Percentiles rank a stretch among this genome's conserved stretches.
These are phyloP conservation scores for Onychostoma macrolepis DNA, from an alignment of 2,113 vertebrate genomes.

Conservation along the genomic window DNA sequence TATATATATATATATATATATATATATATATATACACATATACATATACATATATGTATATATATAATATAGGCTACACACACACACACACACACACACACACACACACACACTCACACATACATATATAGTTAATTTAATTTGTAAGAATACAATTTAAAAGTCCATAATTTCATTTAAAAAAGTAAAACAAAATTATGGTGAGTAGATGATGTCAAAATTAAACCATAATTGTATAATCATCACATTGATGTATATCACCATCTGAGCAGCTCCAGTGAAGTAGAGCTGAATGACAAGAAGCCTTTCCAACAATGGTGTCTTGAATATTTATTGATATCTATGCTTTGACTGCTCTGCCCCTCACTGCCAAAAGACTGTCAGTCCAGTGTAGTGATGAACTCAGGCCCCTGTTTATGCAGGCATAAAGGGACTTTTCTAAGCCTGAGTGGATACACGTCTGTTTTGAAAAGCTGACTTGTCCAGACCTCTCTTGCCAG, in stretches of 20 bases:
- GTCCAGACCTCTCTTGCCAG: background rate
- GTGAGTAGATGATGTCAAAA: background rate
- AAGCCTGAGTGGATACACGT: background rate
- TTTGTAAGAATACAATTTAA: too few species aligned
- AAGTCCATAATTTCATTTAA: too few species aligned
- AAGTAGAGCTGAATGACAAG: constrained; percentile 5
- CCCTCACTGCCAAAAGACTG: constrained; percentile 25
- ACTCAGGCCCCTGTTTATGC: background rate
- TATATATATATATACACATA: too few species aligned
- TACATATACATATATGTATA: too few species aligned
- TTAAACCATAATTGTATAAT: background rate
- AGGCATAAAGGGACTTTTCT: constrained; percentile 24
- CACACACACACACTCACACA: too few species aligned
- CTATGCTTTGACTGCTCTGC: background rate
- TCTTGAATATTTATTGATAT: constrained; percentile 22
- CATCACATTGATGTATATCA: background rate
- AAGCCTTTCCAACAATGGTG: background rate
- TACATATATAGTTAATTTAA: too few species aligned
- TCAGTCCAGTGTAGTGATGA: constrained; percentile 4
- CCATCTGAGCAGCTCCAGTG: background rate
- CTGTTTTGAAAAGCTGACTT: background rate
- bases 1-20: too few species aligned
- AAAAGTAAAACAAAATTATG: background rate
- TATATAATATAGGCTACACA: too few species aligned
- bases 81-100: too few species aligned